Conservation (phyloP, 2,113 vertebrate genomes). For the Chunga burmeisteri region DNA sequence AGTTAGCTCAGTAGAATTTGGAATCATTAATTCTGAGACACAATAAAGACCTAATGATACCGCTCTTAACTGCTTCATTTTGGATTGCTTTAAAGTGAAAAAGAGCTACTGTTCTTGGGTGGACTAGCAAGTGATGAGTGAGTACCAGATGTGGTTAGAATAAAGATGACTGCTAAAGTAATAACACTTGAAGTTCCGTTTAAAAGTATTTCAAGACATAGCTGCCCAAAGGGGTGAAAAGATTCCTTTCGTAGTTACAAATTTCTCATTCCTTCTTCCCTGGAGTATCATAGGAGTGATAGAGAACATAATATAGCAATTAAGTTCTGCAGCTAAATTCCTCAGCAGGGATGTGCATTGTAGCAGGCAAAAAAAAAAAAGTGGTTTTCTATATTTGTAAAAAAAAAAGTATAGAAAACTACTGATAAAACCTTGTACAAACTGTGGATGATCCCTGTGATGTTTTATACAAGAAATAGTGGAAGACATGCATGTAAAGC, state of each 20-base stretch:
- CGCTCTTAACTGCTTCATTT: not conserved
- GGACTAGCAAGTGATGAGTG: not conserved
- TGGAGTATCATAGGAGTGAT: slow-evolving; percentile 26
- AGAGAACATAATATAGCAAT: slow-evolving; percentile 32
- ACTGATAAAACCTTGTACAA: not conserved
- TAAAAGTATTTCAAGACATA: slow-evolving; percentile 9
- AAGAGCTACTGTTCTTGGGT: not conserved
- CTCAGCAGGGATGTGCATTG: not conserved
- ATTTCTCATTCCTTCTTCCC: slow-evolving; percentile 35
- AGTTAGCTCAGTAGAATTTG: not conserved
- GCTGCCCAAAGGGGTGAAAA: slow-evolving; percentile 18
- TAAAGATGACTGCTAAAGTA: slow-evolving; percentile 3
- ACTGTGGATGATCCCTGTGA: not conserved
- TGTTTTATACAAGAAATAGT: not conserved
- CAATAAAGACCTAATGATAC: not conserved
- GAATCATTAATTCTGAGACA: not conserved
- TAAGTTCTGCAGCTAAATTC: slow-evolving; percentile 23
- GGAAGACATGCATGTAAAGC: not conserved
- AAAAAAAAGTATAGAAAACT: not conserved
- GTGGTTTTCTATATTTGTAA: not conserved
- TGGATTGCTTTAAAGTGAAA: not conserved
- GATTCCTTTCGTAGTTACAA: not conserved
- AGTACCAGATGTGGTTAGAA: not conserved
- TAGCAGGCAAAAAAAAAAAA: not conserved
- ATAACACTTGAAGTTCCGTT: slow-evolving; percentile 21